phyloP scores from a whole-genome alignment of 2,797 vertebrate genomes.

The Malacoctenus gilli region DNA sequence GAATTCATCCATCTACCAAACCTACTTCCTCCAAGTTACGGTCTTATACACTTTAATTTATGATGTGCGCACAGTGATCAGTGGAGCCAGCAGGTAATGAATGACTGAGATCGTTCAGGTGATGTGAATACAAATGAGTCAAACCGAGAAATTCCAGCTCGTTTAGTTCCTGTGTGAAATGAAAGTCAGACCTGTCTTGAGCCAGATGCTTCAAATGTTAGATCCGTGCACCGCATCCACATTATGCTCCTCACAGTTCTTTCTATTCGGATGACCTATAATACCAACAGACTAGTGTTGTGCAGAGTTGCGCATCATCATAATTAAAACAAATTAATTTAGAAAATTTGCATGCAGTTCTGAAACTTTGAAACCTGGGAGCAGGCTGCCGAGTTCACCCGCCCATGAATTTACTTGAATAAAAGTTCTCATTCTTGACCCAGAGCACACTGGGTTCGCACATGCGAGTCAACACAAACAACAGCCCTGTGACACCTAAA shows the following conservation, averaged over 20 bases:
- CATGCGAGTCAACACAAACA: constrained; percentile 43
- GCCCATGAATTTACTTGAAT: not conserved
- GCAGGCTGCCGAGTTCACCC: not conserved
- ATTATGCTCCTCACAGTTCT: no score
- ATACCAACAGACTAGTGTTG: no score
- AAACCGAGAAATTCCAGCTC: constrained; percentile 1
- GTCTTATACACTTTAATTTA: no score
- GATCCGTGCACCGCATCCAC: no score
- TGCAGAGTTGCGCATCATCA: no score
- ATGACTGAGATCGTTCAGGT: constrained; percentile 46
- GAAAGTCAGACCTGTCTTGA: no score
- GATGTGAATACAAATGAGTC: constrained; percentile 33
- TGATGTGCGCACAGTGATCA: not conserved
- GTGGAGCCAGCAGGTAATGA: constrained; percentile 30
- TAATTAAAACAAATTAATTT: no score
- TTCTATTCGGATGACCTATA: no score
- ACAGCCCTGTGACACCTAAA: constrained; percentile 30
- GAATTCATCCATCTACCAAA: no score
- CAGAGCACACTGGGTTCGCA: constrained; percentile 3
- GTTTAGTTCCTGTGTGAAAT: not conserved
- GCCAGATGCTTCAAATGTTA: no score
- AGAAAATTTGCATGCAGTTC: no score
- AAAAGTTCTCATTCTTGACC: not conserved
- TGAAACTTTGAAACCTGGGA: not conserved
- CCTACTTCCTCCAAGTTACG: no score